Percentiles rank a stretch among this genome's conserved stretches.
Evolutionary conservation across 2,797 vertebrate genomes (phyloP).

Genomic region (Phaenicophaeus curvirostris): DNA sequence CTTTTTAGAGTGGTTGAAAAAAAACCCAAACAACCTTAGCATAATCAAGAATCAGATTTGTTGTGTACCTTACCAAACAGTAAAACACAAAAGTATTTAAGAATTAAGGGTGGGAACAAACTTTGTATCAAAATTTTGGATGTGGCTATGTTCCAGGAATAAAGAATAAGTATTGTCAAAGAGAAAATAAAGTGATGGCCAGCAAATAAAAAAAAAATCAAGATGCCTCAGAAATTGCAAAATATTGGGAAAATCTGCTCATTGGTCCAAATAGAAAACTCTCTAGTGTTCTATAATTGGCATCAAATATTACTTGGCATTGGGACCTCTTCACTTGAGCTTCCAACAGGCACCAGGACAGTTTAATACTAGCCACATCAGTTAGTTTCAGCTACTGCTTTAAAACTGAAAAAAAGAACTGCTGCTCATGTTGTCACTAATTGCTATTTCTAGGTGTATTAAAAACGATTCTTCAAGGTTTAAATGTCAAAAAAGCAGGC

Average conservation of each 20-base stretch:
- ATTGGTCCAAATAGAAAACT: neutral
- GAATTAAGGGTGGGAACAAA: neutral
- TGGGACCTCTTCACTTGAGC: neutral
- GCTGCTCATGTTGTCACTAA: neutral
- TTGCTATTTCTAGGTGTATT: neutral
- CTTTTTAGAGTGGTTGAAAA: neutral
- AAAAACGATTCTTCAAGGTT: neutral
- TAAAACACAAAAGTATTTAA: neutral
- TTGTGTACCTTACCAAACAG: neutral
- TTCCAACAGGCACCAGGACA: neutral
- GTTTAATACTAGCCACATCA: neutral
- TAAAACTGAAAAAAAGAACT: neutral
- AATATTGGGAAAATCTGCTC: neutral
- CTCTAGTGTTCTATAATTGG: neutral
- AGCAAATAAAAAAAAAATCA: conserved; percentile 13
- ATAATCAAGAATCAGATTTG: neutral
- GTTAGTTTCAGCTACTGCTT: neutral
- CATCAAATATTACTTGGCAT: neutral
- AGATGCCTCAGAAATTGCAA: neutral
- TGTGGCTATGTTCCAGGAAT: neutral
- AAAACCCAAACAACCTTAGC: neutral
- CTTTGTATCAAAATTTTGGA: neutral
- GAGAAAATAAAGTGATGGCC: conserved; percentile 18
- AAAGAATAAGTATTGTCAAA: neutral
- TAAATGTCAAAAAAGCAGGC: neutral